These are phyloP conservation scores for Cataglyphis cursor DNA, from an alignment of 2,888 invertebrate genomes.

Conservation along the genomic window DNA sequence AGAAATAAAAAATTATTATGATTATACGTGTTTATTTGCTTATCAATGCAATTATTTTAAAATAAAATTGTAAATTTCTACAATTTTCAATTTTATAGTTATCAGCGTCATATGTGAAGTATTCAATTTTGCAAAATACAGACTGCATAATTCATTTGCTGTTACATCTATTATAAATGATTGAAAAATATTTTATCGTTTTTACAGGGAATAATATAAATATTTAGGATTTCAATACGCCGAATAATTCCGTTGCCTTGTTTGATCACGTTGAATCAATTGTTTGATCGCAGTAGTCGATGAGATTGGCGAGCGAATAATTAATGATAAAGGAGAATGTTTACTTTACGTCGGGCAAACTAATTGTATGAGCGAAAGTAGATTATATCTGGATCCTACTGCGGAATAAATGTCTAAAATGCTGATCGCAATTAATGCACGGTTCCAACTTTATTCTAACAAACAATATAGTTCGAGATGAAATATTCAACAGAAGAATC, in stretches of 20 bases:
- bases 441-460: slow-evolving; percentile 21
- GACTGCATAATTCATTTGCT: not conserved
- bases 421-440: slow-evolving; percentile 16
- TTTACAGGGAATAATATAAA: slow-evolving; percentile 29
- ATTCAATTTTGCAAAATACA: not conserved
- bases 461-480: slow-evolving; percentile 9
- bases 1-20: not conserved
- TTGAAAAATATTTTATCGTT: not conserved
- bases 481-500: slow-evolving; percentile 7
- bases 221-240: slow-evolving; percentile 8
- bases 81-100: not conserved
- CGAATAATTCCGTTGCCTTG: slow-evolving; percentile 16
- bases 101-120: not conserved
- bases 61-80: not conserved
- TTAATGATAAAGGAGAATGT: slow-evolving; percentile 55
- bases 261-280: slow-evolving; percentile 43
- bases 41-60: not conserved
- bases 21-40: not conserved
- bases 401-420: slow-evolving; percentile 19
- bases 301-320: slow-evolving; percentile 48
- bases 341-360: slow-evolving; percentile 32
- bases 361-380: slow-evolving; percentile 28
- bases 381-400: slow-evolving; percentile 37
- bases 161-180: not conserved
- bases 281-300: slow-evolving; percentile 37